A percentile compares a stretch with the other conserved stretches of the same genome.
Evolutionary conservation across 1,140 invertebrate genomes (phyloP).

Genomic region (Philopotamus ludificatus): DNA sequence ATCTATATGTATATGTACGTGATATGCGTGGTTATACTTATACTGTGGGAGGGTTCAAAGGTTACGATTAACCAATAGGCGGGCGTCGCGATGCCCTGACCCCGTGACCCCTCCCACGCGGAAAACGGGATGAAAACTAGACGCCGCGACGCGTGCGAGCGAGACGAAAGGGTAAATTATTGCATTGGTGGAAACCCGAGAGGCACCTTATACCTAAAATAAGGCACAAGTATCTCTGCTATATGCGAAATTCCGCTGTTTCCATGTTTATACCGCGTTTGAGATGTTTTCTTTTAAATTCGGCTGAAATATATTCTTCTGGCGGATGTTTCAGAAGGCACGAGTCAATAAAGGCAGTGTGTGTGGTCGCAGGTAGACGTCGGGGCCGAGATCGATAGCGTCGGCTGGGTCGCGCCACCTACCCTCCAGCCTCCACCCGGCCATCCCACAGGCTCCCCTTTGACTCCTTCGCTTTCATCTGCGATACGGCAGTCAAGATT

Average conservation of each 20-base stretch:
- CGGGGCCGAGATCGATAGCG: slow-evolving; percentile 22
- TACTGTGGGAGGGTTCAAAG: slow-evolving; percentile 41
- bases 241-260: not conserved
- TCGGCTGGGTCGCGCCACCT: slow-evolving; percentile 6
- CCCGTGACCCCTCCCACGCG: slow-evolving; percentile 39
- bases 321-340: no score
- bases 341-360: slow-evolving; percentile 20
- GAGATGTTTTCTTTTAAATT: no score
- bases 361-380: slow-evolving; percentile 19
- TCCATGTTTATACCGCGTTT: not conserved
- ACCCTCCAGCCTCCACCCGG: not conserved
- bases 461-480: slow-evolving; percentile 9
- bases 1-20: not conserved
- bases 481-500: not conserved
- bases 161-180: slow-evolving; percentile 16
- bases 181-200: no score
- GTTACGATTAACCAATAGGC: slow-evolving; percentile 37
- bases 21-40: no score
- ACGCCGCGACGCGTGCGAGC: not conserved
- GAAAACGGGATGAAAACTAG: slow-evolving; percentile 22
- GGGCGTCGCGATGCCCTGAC: slow-evolving; percentile 29
- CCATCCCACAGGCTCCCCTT: not conserved
- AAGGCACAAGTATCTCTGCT: not conserved
- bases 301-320: no score
- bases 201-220: not conserved